Percentiles rank a stretch among this genome's conserved stretches.
Evolutionary conservation across 2,113 vertebrate species (phyloP).

Genomic region (Atherinomorus stipes): DNA sequence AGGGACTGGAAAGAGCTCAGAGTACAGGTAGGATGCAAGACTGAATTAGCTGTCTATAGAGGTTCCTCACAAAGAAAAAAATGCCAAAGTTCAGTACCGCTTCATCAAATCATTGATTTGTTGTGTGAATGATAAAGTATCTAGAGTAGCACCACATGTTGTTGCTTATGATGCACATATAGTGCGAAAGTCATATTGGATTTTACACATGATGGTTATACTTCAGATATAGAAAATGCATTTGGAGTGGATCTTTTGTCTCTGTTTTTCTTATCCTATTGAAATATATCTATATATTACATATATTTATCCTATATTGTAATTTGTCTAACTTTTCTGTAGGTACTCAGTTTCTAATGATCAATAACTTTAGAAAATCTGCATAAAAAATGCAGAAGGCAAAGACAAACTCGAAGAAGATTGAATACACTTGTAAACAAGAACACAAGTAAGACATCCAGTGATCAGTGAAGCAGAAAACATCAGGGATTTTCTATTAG

Average conservation of each 20-base stretch:
- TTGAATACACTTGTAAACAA: background rate
- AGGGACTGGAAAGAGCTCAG: too few species aligned
- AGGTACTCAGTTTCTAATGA: background rate
- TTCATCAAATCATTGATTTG: too few species aligned
- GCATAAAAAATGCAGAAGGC: background rate
- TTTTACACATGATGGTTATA: too few species aligned
- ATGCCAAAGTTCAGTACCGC: too few species aligned
- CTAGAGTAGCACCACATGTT: background rate
- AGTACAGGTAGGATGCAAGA: too few species aligned
- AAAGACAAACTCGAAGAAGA: background rate
- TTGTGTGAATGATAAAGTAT: too few species aligned
- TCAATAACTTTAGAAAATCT: background rate
- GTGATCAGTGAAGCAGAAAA: background rate
- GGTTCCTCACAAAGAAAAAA: too few species aligned
- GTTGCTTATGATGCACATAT: too few species aligned
- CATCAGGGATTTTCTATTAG: background rate
- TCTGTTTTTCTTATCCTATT: constrained; percentile 21
- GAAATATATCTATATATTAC: too few species aligned
- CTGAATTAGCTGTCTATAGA: too few species aligned
- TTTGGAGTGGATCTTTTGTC: constrained; percentile 50
- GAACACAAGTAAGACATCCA: background rate
- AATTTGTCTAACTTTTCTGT: too few species aligned
- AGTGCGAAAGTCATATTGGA: constrained; percentile 50
- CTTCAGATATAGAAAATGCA: constrained; percentile 56
- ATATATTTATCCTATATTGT: too few species aligned